Evolutionary conservation across 2,797 vertebrate species (phyloP).

Genomic region (Euthynnus affinis): DNA sequence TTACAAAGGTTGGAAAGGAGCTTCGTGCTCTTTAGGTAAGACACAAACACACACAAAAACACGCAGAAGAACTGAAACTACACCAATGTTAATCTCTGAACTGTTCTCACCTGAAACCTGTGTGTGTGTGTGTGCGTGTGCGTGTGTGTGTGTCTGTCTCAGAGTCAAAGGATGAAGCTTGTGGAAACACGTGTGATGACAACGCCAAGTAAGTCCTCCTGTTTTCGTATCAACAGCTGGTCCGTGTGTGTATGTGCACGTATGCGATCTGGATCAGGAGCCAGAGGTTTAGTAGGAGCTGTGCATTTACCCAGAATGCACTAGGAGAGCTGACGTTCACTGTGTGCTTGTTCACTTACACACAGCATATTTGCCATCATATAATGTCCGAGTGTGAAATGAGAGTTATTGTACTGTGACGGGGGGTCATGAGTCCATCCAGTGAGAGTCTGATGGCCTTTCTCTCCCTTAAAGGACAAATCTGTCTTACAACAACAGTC

Average conservation of each 20-base stretch:
- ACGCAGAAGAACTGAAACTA: not conserved
- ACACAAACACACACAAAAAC: constrained; percentile 22
- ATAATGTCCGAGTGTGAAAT: no score
- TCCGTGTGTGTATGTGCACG: constrained; percentile 1
- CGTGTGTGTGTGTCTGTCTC: constrained; percentile 30
- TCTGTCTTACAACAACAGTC: no score
- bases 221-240: not conserved
- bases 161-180: constrained; percentile 89
- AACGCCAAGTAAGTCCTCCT: constrained; percentile 91
- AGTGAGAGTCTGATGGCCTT: no score
- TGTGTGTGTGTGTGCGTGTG: constrained; percentile 9
- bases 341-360: no score
- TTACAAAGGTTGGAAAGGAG: constrained; percentile 93
- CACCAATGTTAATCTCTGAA: not conserved
- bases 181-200: constrained; percentile 88
- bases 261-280: not conserved
- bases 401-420: no score
- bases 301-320: not conserved
- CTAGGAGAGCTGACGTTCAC: no score
- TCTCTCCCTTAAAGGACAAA: no score
- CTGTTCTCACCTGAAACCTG: constrained; percentile 25
- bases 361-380: not conserved
- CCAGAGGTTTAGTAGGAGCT: not conserved
- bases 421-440: no score
- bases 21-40: constrained; percentile 88